Percentiles rank a stretch among this genome's conserved stretches.
phyloP scores from a whole-genome alignment of 2,888 invertebrate genomes.

The Sisyra nigra region DNA sequence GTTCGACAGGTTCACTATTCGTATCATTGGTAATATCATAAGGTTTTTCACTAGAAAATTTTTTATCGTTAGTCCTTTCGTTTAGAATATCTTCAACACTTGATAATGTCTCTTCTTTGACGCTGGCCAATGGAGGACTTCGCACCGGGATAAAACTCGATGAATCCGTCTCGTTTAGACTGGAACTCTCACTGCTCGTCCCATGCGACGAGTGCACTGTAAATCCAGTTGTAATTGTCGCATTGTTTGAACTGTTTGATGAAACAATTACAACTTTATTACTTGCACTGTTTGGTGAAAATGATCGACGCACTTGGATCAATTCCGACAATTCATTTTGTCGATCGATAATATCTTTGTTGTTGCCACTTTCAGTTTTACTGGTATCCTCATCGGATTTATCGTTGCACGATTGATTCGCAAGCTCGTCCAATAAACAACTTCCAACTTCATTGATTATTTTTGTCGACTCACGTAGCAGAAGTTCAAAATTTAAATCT shows the following conservation, averaged over 20 bases:
- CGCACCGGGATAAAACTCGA: constrained; percentile 14
- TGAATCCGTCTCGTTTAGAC: constrained; percentile 12
- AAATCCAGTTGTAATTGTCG: constrained; percentile 14
- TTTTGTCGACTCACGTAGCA: constrained; percentile 33
- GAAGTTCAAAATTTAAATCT: constrained; percentile 59
- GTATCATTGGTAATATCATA: not conserved
- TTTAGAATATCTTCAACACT: constrained; percentile 27
- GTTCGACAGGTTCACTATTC: constrained; percentile 9
- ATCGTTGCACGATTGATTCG: not conserved
- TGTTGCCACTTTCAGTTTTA: constrained; percentile 6
- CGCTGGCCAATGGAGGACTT: constrained; percentile 28
- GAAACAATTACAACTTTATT: constrained; percentile 7
- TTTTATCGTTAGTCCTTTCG: not conserved
- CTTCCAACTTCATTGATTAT: not conserved
- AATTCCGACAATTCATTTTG: constrained; percentile 13
- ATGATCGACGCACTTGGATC: constrained; percentile 4
- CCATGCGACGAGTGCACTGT: constrained; percentile 6
- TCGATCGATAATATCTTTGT: constrained; percentile 13
- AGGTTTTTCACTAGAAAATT: not conserved
- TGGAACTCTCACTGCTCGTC: constrained; percentile 6
- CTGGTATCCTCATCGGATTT: not conserved
- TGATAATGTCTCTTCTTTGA: constrained; percentile 25
- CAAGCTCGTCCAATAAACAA: no score
- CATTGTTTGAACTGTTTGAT: constrained; percentile 10
- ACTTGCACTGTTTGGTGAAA: not conserved